Evolutionary conservation across 2,888 invertebrate genomes (phyloP), one percentile per base, ranked within the genome.

Genomic region (Ichneumon xanthorius): DNA sequence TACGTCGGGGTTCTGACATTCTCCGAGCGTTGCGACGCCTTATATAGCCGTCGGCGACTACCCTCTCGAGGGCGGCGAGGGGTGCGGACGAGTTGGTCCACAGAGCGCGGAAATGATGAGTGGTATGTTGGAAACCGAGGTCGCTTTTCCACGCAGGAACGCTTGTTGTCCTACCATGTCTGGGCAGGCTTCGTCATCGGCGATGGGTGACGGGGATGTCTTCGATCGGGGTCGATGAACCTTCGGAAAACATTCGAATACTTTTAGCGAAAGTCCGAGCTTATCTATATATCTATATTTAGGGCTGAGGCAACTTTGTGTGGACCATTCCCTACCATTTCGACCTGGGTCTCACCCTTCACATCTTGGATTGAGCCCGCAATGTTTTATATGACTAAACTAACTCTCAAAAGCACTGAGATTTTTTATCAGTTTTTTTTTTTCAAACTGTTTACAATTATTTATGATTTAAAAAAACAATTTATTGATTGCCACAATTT

Each of bases 1-100:
- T 85, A 80, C 85, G 82, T 87, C 68, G 80, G 70, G 77, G 82
- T 88, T 89, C 88, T 89, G 88, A 86, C 78, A 87, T 75, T 61
- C 84, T 63, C 67, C 71, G 79, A 83, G 87, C 80, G 87, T 86
- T 63, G 83, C 82, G 85, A 84, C 85, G 87, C 84, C 72, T 89
- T 89, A 88, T 89, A 88, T 88, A 88, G 87, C 79, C 77, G 82
- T 75, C 80, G 75, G 65, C 45, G 72, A 55, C 82, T 58, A 76
- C 84, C 76, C 86, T 86, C 82, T 14, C 55, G 80, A 67, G 84
- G 80, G 75, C 58, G 78, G 68, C 19, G 19, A 40, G 58, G 58
- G 70, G 53, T 48, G 79, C 33, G 65, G 67, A 71, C 22, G 55
- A 22, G 72, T 61, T 53, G 79, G 45, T 75, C 75, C 75, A 65